Percentiles rank a stretch among this genome's conserved stretches.
Evolutionary conservation across 2,113 vertebrate genomes (phyloP).

Genomic region (Notarius lentiginosus): DNA sequence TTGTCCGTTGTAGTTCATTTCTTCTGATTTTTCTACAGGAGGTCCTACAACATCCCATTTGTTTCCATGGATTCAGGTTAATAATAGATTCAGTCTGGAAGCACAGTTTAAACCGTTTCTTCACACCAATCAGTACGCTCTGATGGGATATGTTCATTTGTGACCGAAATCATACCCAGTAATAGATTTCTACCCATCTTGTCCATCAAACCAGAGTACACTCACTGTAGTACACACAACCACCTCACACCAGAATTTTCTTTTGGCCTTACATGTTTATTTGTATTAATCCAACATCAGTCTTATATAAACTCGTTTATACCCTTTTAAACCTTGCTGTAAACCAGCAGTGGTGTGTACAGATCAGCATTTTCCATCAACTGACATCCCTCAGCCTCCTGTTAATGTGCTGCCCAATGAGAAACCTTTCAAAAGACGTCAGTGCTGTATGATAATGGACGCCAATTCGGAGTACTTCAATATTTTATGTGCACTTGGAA

Average conservation of each 20-base stretch:
- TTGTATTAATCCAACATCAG: constrained; percentile 14
- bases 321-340: not conserved
- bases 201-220: not conserved
- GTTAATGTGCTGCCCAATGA: not conserved
- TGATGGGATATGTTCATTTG: not conserved
- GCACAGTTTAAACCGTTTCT: not conserved
- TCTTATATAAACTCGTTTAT: constrained; percentile 6
- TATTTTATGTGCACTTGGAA: constrained; percentile 52
- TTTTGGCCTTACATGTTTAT: not conserved
- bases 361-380: constrained; percentile 11
- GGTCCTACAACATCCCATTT: not conserved
- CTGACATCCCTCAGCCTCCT: not conserved
- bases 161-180: not conserved
- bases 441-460: constrained; percentile 46
- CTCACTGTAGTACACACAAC: not conserved
- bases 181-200: not conserved
- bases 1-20: not conserved
- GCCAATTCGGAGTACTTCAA: constrained; percentile 33
- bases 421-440: constrained; percentile 10
- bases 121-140: not conserved
- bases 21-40: not conserved
- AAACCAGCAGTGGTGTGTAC: not conserved
- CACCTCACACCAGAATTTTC: not conserved
- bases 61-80: constrained; percentile 3
- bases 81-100: constrained; percentile 1